A percentile compares a stretch with the other conserved stretches of the same genome.
These are phyloP conservation scores for Steatocranus sp. DNA, from an alignment of 2,797 vertebrate genomes.

Conservation along the genomic window DNA sequence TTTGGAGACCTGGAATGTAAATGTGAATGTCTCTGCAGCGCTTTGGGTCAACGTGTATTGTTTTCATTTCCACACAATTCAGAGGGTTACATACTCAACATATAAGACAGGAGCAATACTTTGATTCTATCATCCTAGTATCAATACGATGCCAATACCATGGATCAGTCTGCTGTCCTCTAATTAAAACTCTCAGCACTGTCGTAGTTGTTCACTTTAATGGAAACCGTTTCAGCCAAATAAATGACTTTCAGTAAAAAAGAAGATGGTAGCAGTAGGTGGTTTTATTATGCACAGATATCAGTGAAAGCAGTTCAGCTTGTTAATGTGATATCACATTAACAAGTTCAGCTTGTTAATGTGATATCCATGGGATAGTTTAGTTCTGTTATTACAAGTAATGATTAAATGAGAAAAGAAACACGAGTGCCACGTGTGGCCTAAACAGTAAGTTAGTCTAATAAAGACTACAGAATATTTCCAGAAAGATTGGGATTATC, in stretches of 20 bases:
- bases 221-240: background rate
- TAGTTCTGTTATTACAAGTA: background rate
- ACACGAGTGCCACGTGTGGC: background rate
- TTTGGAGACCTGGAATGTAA: background rate
- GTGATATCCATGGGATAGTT: background rate
- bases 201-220: background rate
- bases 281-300: background rate
- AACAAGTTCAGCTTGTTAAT: background rate
- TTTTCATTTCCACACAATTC: background rate
- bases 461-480: background rate
- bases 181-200: background rate
- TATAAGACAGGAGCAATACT: accelerated
- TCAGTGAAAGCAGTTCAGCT: background rate
- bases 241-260: background rate
- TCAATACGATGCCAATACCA: background rate
- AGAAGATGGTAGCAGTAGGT: background rate
- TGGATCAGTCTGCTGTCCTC: background rate
- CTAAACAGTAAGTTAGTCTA: background rate
- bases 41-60: background rate
- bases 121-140: accelerated
- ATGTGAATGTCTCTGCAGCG: accelerated
- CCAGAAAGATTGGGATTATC: background rate
- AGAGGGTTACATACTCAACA: background rate
- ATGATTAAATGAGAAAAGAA: background rate
- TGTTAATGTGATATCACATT: background rate